These are phyloP conservation scores for Harpalus rubripes DNA, from an alignment of 2,888 invertebrate genomes.

Conservation along the genomic window DNA sequence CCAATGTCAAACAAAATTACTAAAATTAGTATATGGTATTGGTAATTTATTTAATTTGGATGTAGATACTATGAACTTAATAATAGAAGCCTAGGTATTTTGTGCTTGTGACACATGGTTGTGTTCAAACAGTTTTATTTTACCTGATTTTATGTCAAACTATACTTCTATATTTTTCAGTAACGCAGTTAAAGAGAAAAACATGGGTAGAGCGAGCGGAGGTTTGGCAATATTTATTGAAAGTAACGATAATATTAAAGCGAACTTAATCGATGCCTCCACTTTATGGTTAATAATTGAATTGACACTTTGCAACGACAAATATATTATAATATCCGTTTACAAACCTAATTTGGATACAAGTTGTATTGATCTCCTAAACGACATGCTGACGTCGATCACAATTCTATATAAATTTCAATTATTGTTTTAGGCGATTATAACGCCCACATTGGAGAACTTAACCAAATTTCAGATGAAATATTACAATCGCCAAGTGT, in stretches of 20 bases:
- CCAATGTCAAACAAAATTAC: no score
- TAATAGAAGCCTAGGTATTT: neutral
- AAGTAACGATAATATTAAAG: no score
- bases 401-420: neutral
- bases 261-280: no score
- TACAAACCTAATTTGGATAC: no score
- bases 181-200: neutral
- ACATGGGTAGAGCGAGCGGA: neutral
- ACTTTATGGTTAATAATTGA: no score
- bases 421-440: neutral
- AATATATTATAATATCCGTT: no score
- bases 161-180: neutral
- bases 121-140: neutral
- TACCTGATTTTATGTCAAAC: neutral
- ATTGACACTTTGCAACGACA: no score
- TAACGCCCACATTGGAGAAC: neutral
- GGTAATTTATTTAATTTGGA: neutral
- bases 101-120: slow-evolving; percentile 1
- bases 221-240: neutral
- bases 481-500: neutral
- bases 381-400: neutral
- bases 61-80: neutral
- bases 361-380: neutral
- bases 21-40: neutral
- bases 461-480: neutral